Evolutionary conservation across 1,140 invertebrate genomes (phyloP).

Genomic region (Ooceraea biroi): DNA sequence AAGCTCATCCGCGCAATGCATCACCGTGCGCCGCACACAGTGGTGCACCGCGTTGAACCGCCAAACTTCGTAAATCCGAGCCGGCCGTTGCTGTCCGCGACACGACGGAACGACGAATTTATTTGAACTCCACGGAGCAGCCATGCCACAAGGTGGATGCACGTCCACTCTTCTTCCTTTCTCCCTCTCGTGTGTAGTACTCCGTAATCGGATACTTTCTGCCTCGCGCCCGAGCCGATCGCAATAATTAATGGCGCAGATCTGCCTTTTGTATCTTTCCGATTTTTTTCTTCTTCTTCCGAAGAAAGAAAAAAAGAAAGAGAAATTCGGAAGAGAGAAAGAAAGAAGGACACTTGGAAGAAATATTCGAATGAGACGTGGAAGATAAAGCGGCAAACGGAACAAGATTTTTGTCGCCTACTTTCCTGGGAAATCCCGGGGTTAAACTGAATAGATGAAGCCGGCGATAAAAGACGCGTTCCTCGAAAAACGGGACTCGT

Average conservation of each 20-base stretch:
- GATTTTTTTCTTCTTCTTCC: constrained; percentile 52
- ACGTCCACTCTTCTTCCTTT: constrained; percentile 27
- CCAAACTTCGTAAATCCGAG: constrained; percentile 75
- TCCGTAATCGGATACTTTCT: constrained; percentile 81
- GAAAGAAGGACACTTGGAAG: neutral
- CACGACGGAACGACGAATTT: constrained; percentile 80
- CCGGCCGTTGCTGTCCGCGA: constrained; percentile 65
- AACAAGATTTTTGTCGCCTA: neutral
- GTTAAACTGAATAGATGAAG: neutral
- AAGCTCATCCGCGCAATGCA: constrained; percentile 41
- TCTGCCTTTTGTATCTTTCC: constrained; percentile 74
- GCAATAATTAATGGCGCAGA: constrained; percentile 81
- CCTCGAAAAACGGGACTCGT: constrained; percentile 9
- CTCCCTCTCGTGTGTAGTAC: constrained; percentile 25
- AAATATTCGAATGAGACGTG: constrained; percentile 22
- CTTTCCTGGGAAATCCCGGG: neutral
- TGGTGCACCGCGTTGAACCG: constrained; percentile 52
- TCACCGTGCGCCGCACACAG: constrained; percentile 8
- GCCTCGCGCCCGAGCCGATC: constrained; percentile 72
- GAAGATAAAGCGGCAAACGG: neutral
- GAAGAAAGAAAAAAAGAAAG: neutral
- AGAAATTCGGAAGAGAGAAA: no score
- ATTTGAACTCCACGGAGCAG: constrained; percentile 67
- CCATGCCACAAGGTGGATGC: constrained; percentile 41
- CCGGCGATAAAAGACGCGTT: neutral